Evolutionary conservation across 2,113 vertebrate genomes (phyloP).

Genomic region (Clarias gariepinus): DNA sequence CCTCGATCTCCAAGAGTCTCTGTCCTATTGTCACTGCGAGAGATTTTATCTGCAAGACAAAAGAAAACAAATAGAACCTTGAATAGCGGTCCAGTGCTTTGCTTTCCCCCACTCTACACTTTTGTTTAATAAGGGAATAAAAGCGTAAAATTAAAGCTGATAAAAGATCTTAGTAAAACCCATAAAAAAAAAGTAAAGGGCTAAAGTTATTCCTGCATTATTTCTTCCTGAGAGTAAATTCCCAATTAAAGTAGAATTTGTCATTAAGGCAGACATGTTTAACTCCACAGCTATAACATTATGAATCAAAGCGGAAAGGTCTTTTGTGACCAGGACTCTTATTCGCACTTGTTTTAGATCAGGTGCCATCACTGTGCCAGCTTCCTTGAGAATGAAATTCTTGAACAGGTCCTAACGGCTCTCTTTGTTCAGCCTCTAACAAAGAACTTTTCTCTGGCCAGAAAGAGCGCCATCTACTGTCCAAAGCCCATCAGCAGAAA

Average conservation of each 20-base stretch:
- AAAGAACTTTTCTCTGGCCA: conserved; percentile 30
- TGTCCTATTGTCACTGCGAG: conserved; percentile 69
- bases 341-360: not conserved
- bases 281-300: not conserved
- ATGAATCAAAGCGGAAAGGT: not conserved
- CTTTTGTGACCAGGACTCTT: not conserved
- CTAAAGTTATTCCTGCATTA: not conserved
- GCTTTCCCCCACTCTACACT: not conserved
- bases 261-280: not conserved
- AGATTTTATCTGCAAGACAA: conserved; percentile 68
- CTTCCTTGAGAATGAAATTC: conserved; percentile 22
- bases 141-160: not conserved
- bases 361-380: conserved; percentile 9
- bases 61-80: not conserved
- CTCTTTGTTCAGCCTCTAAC: conserved; percentile 48
- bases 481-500: not conserved
- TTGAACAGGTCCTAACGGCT: conserved; percentile 42
- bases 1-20: conserved; percentile 65
- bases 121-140: not conserved
- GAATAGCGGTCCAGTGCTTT: not conserved
- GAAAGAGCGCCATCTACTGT: conserved; percentile 50
- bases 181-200: not conserved
- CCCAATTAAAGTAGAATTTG: not conserved
- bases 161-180: not conserved
- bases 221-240: not conserved